These are phyloP conservation scores for Agapornis canus DNA, from an alignment of 2,797 vertebrate species.

Conservation along the genomic window DNA sequence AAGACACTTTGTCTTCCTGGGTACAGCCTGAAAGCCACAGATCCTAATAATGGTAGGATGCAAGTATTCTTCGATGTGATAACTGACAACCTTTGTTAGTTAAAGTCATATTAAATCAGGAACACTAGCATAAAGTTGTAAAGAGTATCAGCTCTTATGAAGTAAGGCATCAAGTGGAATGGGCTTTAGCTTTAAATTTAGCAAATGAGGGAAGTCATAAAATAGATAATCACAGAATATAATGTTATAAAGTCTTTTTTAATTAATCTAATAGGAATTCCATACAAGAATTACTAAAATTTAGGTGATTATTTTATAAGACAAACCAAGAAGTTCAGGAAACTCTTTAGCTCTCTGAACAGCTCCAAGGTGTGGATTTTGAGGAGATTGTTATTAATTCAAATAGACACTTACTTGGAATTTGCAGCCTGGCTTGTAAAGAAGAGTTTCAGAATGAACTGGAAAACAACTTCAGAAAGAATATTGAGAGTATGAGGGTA, in stretches of 20 bases:
- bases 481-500: not conserved
- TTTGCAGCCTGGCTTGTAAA: not conserved
- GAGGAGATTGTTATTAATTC: not conserved
- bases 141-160: not conserved
- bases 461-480: not conserved
- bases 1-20: not conserved
- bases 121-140: not conserved
- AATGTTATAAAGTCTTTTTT: not conserved
- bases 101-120: not conserved
- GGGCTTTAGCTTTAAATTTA: not conserved
- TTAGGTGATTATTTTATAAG: not conserved
- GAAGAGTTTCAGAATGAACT: not conserved
- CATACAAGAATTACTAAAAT: not conserved
- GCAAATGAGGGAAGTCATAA: not conserved
- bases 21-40: not conserved
- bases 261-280: not conserved
- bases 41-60: not conserved
- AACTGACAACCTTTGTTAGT: not conserved
- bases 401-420: not conserved
- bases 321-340: not conserved
- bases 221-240: not conserved
- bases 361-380: not conserved
- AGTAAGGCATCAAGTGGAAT: not conserved
- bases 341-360: not conserved
- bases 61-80: not conserved